These are phyloP conservation scores for Myodes glareolus DNA, from an alignment of 2,113 vertebrate genomes.

Conservation along the genomic window DNA sequence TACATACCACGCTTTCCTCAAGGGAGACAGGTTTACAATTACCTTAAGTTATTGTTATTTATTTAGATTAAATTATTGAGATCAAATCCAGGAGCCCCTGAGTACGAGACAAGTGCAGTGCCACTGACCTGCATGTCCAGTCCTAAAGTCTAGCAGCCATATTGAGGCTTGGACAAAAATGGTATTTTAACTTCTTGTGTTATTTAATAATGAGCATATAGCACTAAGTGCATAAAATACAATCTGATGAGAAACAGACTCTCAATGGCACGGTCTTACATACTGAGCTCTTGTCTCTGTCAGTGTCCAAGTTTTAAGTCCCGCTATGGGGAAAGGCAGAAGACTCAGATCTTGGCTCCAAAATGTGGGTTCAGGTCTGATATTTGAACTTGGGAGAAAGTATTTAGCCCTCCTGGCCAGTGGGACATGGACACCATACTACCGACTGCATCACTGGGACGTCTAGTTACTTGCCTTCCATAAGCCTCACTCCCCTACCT, in stretches of 20 bases:
- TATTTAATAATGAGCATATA: not conserved
- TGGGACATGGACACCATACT: rapidly evolving
- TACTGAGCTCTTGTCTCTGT: not conserved
- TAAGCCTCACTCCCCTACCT: not conserved
- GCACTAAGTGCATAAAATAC: not conserved
- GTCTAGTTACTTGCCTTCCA: not conserved
- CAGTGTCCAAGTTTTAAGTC: not conserved
- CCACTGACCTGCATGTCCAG: not conserved
- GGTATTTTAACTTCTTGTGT: not conserved
- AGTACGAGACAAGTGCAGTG: too few relatives aligned
- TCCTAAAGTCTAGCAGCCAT: not conserved
- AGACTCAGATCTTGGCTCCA: not conserved
- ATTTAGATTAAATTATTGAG: not conserved
- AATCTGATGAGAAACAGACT: not conserved
- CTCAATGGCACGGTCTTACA: not conserved
- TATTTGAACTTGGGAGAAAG: not conserved
- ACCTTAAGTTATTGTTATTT: not conserved
- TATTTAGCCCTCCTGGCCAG: not conserved
- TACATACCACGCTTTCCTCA: not conserved
- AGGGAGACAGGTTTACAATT: not conserved
- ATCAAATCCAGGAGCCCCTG: not conserved
- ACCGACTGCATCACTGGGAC: not conserved
- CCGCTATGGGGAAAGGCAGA: not conserved
- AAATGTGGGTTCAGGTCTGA: not conserved
- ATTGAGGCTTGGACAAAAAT: not conserved